These are phyloP conservation scores for Gambelia wislizenii DNA, from an alignment of 2,797 vertebrate genomes.

Conservation along the genomic window DNA sequence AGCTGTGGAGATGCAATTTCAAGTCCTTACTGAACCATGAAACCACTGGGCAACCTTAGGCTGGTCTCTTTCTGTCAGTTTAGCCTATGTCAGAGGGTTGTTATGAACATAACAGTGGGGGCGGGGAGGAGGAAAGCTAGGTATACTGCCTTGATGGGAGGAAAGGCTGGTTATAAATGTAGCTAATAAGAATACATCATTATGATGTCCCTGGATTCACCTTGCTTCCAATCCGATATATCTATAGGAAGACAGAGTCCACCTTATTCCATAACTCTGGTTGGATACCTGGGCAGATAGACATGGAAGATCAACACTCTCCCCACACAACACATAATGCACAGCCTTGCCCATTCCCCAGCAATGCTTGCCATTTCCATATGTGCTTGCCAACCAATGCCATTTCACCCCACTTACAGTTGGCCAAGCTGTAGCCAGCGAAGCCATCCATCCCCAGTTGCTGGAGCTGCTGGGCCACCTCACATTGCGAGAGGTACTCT, in stretches of 20 bases:
- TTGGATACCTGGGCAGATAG: background rate
- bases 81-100: too few species aligned
- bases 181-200: background rate
- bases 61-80: too few species aligned
- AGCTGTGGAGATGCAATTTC: too few species aligned
- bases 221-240: background rate
- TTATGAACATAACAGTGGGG: background rate
- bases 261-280: background rate
- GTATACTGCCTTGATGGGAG: background rate
- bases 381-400: background rate
- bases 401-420: slow-evolving; percentile 72
- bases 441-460: slow-evolving; percentile 71
- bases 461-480: slow-evolving; percentile 71
- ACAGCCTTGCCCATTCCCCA: too few species aligned
- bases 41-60: too few species aligned
- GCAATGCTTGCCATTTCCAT: background rate
- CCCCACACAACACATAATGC: too few species aligned
- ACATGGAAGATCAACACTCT: background rate
- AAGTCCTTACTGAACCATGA: too few species aligned
- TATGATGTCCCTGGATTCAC: too few species aligned
- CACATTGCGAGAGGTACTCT: slow-evolving; percentile 67
- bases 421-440: slow-evolving; percentile 67
- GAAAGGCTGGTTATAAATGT: background rate
- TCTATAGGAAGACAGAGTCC: background rate
- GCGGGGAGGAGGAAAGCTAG: background rate